These are phyloP conservation scores for Acanthiza pusilla DNA, from an alignment of 2,797 vertebrate genomes.

Conservation along the genomic window DNA sequence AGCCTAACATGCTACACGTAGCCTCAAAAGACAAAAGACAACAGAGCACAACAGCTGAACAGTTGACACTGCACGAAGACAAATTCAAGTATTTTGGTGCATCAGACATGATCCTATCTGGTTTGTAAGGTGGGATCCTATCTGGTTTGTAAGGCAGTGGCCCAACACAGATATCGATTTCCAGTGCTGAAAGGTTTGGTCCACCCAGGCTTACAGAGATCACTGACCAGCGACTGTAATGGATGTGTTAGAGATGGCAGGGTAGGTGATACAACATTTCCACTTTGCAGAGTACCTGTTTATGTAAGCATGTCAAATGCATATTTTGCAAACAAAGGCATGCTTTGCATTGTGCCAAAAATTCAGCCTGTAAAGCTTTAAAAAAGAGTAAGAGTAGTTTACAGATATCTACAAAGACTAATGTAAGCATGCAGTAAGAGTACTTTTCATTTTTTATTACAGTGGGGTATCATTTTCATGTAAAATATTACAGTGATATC, in stretches of 20 bases:
- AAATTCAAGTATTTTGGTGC: background rate
- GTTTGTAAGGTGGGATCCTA: background rate
- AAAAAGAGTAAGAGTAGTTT: background rate
- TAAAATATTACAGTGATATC: background rate
- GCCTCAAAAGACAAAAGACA: background rate
- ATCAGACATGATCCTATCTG: background rate
- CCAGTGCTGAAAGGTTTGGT: background rate
- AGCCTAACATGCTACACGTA: background rate
- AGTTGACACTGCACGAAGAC: background rate
- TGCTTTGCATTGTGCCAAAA: background rate
- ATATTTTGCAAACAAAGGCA: background rate
- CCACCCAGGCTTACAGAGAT: background rate
- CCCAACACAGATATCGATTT: background rate
- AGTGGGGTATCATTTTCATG: background rate
- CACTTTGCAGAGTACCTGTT: background rate
- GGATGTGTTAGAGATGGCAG: rapidly evolving
- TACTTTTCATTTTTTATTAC: background rate
- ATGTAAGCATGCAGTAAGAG: background rate
- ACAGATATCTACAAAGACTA: background rate
- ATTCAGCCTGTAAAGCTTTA: background rate
- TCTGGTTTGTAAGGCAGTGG: background rate
- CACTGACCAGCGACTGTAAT: background rate
- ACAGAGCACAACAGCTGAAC: background rate
- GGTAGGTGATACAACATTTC: background rate
- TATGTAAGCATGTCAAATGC: background rate